Base-by-base conservation (phyloP, 2,113 vertebrate genomes). In the Phrynosoma platyrhinos region DNA sequence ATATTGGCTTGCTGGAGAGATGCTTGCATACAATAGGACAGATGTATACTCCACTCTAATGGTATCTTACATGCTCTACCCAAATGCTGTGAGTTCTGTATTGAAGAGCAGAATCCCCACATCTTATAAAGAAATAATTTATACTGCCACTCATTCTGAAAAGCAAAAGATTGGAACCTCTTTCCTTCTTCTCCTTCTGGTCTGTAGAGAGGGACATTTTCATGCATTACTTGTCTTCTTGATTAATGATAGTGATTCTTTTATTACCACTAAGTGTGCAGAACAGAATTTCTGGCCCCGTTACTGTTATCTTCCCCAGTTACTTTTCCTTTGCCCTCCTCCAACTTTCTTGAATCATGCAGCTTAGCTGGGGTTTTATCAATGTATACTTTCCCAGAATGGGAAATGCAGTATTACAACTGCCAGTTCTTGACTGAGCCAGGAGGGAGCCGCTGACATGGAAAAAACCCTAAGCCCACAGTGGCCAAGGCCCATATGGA, bases 381-480 rank as follows among this genome's bases (percentile, higher is more conserved):
- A 9, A 27, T 9, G 47, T 47, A 7, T 10, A n/a, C 3, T 10
- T 12, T 30, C 2, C 30, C 27, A 71, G 68, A n/a, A n/a, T 71
- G 30, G 25, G 68, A 71, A 71, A 30, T 27, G 27, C 25, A 30
- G 68, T 71, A 27, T 27, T 9, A 30, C 0, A 2, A 12, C 25
- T 30, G 68, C 9, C 68, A 71, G 68, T 30, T 71, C 25, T 69
- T 10, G 2, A n/a, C 8, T 30, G 23, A 71, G 68, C 68, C 27
- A 27, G 21, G 21, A 27, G 30, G 27, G 9, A n/a, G 25, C 68
- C 9, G 68, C 7, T 71, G 1, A n/a, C 68, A 10, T 71, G 25
- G 6, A 71, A 6, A 71, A 4, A 0, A 0, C 0, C 12, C 25
- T 92, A 13, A n/a, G 69, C 27, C 7, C 25, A 0, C 42, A 0